Percentiles rank a stretch among this genome's conserved stretches.
Evolutionary conservation across 2,888 invertebrate species (phyloP).

Genomic region (Eupithecia inturbata): DNA sequence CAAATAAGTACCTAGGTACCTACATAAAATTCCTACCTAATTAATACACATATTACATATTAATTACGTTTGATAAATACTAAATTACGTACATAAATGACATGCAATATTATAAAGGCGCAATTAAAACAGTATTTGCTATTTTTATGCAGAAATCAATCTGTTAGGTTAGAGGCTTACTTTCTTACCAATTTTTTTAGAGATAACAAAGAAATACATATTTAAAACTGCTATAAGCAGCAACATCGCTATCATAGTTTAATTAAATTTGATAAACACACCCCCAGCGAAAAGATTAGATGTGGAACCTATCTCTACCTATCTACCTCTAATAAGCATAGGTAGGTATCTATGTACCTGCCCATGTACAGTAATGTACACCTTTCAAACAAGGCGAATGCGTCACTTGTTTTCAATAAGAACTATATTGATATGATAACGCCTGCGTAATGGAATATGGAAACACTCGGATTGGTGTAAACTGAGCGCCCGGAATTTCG

Average conservation of each 20-base stretch:
- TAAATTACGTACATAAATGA: background rate
- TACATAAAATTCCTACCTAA: background rate
- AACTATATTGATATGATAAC: background rate
- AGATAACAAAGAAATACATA: background rate
- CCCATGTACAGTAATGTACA: too few species aligned
- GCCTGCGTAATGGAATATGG: background rate
- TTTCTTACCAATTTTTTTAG: background rate
- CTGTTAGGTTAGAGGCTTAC: background rate
- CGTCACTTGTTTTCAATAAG: conserved; percentile 7
- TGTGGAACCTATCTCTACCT: conserved; percentile 23
- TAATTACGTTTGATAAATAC: background rate
- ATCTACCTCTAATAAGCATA: background rate
- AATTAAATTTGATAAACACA: conserved; percentile 35
- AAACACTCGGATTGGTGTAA: background rate
- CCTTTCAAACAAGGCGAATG: background rate
- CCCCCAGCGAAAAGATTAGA: conserved; percentile 42
- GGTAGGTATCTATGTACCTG: background rate
- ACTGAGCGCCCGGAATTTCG: background rate
- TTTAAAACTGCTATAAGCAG: background rate
- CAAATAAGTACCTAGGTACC: too few species aligned
- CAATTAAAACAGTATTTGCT: background rate
- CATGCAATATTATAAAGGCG: background rate
- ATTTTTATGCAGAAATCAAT: background rate
- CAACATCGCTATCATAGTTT: conserved; percentile 20
- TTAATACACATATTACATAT: background rate